A percentile compares a stretch with the other conserved stretches of the same genome.
These are phyloP conservation scores for Herpetotheres cachinnans DNA, from an alignment of 2,113 vertebrate species.

Conservation along the genomic window DNA sequence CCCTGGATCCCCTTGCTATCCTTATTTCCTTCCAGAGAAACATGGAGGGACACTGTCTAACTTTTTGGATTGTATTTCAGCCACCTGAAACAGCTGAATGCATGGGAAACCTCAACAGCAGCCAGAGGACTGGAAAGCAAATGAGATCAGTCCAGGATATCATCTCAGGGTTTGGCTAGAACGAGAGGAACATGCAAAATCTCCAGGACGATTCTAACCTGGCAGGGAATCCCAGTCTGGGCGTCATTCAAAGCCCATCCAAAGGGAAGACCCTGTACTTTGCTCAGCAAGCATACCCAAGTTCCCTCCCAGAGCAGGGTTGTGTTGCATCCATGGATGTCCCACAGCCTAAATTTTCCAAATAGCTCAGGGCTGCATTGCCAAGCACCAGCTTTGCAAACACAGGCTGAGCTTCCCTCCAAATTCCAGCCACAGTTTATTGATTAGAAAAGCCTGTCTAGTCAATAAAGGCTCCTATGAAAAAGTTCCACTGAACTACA, in stretches of 20 bases:
- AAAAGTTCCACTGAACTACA: constrained; percentile 13
- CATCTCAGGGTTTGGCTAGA: not conserved
- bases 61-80: not conserved
- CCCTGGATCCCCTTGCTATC: not conserved
- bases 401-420: not conserved
- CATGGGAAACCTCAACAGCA: constrained; percentile 7
- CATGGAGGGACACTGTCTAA: not conserved
- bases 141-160: not conserved
- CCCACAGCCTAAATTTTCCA: constrained; percentile 2
- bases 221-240: not conserved
- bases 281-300: not conserved
- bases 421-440: constrained; percentile 29
- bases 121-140: constrained; percentile 11
- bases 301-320: not conserved
- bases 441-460: constrained; percentile 27
- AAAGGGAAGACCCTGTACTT: not conserved
- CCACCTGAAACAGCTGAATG: not conserved
- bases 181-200: not conserved
- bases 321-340: not conserved
- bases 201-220: not conserved
- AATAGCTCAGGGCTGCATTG: not conserved
- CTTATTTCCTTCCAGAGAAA: not conserved
- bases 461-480: constrained; percentile 12
- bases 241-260: not conserved
- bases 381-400: not conserved